Conservation (phyloP, 2,888 invertebrate species). For the Pollenia angustigena region DNA sequence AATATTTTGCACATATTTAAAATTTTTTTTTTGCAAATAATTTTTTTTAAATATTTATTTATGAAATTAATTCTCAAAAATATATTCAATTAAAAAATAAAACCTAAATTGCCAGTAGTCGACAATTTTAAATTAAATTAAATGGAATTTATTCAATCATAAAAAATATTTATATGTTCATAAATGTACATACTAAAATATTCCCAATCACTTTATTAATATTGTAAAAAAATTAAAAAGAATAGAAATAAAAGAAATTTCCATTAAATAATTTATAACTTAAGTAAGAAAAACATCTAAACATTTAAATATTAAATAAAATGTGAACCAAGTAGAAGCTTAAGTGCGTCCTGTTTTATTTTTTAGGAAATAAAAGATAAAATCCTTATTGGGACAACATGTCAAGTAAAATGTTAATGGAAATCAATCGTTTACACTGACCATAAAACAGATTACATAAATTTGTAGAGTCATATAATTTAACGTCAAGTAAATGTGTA, state of each 20-base stretch:
- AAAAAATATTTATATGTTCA: background rate
- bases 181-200: background rate
- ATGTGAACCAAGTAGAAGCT: no score
- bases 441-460: background rate
- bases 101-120: no score
- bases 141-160: slow-evolving; percentile 6
- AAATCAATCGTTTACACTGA: background rate
- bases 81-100: background rate
- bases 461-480: background rate
- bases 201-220: slow-evolving; percentile 7
- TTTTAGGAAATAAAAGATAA: background rate
- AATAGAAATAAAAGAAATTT: background rate
- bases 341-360: no score
- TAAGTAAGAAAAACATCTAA: background rate
- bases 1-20: no score
- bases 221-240: background rate
- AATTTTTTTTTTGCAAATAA: no score
- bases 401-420: background rate
- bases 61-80: background rate
- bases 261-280: background rate
- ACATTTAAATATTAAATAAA: no score
- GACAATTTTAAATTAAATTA: slow-evolving; percentile 7
- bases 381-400: slow-evolving; percentile 1
- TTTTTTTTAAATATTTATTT: no score
- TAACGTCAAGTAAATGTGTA: no score